phyloP scores from a whole-genome alignment of 2,113 vertebrate species.

The Chaetodon auriga region DNA sequence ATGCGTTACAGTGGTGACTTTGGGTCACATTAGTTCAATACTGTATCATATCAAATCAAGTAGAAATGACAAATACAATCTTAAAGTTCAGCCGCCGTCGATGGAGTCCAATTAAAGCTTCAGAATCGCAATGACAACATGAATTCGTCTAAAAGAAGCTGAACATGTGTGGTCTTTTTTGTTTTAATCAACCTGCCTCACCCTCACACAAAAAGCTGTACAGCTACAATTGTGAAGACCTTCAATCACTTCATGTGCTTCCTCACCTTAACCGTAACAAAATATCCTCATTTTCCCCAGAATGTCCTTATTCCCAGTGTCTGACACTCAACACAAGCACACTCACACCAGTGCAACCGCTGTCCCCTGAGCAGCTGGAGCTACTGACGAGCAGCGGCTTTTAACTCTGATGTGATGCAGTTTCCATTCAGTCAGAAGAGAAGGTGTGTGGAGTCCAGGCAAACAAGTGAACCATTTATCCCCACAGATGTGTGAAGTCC shows the following conservation, averaged over 20 bases:
- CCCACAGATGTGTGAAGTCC: conserved; percentile 13
- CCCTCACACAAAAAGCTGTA: too few species aligned
- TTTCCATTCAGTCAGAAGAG: background rate
- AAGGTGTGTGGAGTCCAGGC: background rate
- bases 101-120: background rate
- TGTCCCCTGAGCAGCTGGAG: background rate
- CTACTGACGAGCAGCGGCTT: background rate
- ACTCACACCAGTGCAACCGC: background rate
- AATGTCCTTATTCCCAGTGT: background rate
- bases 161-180: too few species aligned
- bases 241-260: too few species aligned
- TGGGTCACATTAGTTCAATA: background rate
- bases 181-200: too few species aligned
- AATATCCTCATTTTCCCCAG: background rate
- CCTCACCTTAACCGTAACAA: too few species aligned
- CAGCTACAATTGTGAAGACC: too few species aligned
- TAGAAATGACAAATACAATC: background rate
- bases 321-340: background rate
- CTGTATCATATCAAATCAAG: background rate
- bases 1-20: too few species aligned
- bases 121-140: background rate
- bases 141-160: too few species aligned
- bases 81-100: too few species aligned
- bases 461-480: background rate
- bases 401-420: background rate